Percentiles rank a stretch among this genome's conserved stretches.
Evolutionary conservation across 2,888 invertebrate species (phyloP).

Genomic region (Lasioglossum malachurum): DNA sequence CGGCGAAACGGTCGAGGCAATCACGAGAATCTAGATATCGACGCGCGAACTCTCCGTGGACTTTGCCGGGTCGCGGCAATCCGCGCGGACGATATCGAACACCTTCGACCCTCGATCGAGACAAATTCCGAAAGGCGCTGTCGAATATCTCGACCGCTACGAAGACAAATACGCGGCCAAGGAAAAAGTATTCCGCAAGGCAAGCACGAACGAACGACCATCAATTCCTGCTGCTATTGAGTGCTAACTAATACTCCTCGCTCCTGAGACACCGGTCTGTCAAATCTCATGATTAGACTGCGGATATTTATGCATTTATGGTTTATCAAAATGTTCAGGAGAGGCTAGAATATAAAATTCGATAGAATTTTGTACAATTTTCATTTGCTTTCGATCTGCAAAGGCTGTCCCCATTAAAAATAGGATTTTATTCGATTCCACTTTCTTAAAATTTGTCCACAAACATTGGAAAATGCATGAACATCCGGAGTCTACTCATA

Average conservation of each 20-base stretch:
- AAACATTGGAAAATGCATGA: too few relatives aligned
- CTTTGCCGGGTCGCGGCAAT: neutral
- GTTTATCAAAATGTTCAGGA: too few relatives aligned
- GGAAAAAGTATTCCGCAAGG: neutral
- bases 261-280: too few relatives aligned
- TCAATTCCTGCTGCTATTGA: neutral
- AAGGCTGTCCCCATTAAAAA: too few relatives aligned
- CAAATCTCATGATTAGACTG: too few relatives aligned
- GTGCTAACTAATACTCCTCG: neutral
- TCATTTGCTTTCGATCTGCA: too few relatives aligned
- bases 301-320: too few relatives aligned
- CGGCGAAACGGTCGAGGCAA: slow-evolving; percentile 35
- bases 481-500: too few relatives aligned
- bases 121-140: neutral
- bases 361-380: too few relatives aligned
- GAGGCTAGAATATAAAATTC: too few relatives aligned
- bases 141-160: neutral
- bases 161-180: neutral
- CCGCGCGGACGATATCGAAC: neutral
- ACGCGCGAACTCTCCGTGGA: slow-evolving; percentile 51
- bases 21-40: slow-evolving; percentile 54
- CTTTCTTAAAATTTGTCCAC: too few relatives aligned
- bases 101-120: neutral
- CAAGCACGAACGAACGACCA: neutral
- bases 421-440: too few relatives aligned